Evolutionary conservation across 2,113 vertebrate species (phyloP).

Genomic region (Thamnophis sirtalis): DNA sequence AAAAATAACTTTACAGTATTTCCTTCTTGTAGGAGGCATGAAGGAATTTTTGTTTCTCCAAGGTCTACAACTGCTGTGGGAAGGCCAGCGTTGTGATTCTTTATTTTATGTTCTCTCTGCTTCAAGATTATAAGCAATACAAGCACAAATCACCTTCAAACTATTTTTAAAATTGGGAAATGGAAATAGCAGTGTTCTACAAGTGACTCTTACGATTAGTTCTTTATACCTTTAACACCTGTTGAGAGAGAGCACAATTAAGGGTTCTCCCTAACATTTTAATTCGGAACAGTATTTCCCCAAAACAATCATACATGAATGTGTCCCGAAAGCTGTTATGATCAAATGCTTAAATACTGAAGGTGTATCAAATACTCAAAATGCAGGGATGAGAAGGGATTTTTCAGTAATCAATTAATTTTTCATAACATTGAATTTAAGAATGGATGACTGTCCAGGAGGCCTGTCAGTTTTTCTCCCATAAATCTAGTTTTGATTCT

Average conservation of each 20-base stretch:
- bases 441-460: not conserved
- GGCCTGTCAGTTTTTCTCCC: not conserved
- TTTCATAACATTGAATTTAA: not conserved
- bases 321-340: not conserved
- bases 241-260: not conserved
- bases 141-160: not conserved
- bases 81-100: not conserved
- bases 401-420: not conserved
- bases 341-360: not conserved
- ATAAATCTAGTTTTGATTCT: not conserved
- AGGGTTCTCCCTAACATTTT: not conserved
- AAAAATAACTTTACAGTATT: not conserved
- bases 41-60: not conserved
- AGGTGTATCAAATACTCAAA: not conserved
- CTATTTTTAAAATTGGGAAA: not conserved
- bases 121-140: not conserved
- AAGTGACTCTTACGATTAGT: not conserved
- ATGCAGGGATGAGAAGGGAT: not conserved
- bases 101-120: not conserved
- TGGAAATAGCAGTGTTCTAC: not conserved
- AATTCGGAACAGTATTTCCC: not conserved
- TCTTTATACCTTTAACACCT: not conserved
- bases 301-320: too few relatives aligned
- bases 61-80: not conserved
- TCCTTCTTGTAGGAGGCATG: not conserved